These are phyloP conservation scores for Sycobia sp. DNA, from an alignment of 1,140 invertebrate species.

Conservation along the genomic window DNA sequence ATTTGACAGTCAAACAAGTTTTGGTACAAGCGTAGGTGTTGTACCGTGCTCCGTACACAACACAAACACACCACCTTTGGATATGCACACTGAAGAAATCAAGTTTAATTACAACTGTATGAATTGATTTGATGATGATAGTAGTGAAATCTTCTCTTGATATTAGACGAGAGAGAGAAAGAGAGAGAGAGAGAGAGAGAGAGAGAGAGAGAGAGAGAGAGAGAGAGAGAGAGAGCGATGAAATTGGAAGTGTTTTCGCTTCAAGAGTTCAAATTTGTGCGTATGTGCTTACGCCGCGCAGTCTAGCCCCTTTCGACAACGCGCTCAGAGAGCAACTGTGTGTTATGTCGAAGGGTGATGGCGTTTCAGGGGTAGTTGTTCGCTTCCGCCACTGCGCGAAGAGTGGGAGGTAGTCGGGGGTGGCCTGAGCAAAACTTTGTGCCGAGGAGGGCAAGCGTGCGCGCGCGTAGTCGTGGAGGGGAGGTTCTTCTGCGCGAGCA, in stretches of 20 bases:
- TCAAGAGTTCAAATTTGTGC: background rate
- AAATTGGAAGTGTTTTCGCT: no score
- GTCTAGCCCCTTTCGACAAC: slow-evolving; percentile 50
- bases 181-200: no score
- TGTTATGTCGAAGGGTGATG: slow-evolving; percentile 55
- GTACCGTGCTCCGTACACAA: background rate
- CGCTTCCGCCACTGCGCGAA: no score
- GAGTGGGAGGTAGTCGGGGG: background rate
- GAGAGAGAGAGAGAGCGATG: no score
- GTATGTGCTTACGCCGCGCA: slow-evolving; percentile 30
- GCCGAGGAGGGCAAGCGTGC: background rate
- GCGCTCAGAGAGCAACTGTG: slow-evolving; percentile 59
- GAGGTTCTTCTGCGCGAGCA: slow-evolving; percentile 52
- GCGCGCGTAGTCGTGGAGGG: slow-evolving; percentile 42
- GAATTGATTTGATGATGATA: no score
- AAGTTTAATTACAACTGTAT: no score
- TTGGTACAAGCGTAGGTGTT: no score
- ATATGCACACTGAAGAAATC: no score
- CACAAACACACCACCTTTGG: slow-evolving; percentile 25
- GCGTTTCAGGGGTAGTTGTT: slow-evolving; percentile 50
- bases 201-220: no score
- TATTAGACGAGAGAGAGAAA: no score
- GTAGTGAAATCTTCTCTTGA: no score
- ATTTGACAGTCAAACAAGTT: no score
- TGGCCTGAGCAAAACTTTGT: slow-evolving; percentile 4